These are phyloP conservation scores for Luperina nickerlii DNA, from an alignment of 2,888 invertebrate genomes.

Conservation along the genomic window DNA sequence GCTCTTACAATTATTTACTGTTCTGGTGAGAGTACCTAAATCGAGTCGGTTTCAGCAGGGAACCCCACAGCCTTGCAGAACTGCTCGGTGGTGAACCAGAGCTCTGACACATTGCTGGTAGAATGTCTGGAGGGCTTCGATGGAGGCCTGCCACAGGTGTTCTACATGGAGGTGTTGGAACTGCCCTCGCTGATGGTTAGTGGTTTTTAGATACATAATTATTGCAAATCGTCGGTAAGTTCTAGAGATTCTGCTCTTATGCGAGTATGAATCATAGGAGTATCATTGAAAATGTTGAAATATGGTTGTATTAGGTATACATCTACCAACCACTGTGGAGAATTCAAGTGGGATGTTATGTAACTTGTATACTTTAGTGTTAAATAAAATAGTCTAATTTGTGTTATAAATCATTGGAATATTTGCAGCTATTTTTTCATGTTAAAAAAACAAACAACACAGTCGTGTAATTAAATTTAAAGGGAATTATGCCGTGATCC, in stretches of 20 bases:
- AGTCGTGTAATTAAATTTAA: background rate
- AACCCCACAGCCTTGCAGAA: slow-evolving; percentile 96
- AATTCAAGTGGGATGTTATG: no score
- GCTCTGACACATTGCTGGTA: slow-evolving; percentile 91
- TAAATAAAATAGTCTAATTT: no score
- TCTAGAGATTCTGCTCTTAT: no score
- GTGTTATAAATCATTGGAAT: background rate
- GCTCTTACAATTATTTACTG: background rate
- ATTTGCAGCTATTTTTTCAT: background rate
- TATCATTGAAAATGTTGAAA: background rate
- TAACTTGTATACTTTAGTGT: no score
- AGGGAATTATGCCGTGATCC: background rate
- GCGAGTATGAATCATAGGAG: background rate
- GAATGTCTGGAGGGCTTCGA: slow-evolving; percentile 96
- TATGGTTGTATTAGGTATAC: no score
- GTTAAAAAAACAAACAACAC: background rate
- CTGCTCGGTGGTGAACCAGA: slow-evolving; percentile 96
- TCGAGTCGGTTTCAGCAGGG: slow-evolving; percentile 88
- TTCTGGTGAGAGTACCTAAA: slow-evolving; percentile 32
- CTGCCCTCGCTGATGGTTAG: slow-evolving; percentile 90
- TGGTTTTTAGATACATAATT: background rate
- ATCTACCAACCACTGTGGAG: no score
- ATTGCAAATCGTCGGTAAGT: background rate
- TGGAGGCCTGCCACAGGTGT: slow-evolving; percentile 95
- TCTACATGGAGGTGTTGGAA: slow-evolving; percentile 94